These are phyloP conservation scores for Capromys pilorides DNA, from an alignment of 2,797 vertebrate genomes.

Conservation along the genomic window DNA sequence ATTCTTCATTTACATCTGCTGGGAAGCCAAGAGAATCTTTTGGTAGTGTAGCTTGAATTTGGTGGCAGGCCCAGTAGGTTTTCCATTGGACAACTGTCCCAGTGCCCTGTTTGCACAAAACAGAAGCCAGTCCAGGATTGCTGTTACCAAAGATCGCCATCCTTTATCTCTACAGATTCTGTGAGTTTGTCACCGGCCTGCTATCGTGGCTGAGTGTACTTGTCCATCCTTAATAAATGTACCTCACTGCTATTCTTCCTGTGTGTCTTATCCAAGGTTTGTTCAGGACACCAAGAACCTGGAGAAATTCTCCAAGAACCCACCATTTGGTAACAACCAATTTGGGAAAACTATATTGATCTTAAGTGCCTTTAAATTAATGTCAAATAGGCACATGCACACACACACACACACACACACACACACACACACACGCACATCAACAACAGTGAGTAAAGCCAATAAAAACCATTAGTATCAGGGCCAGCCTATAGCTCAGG, in stretches of 20 bases:
- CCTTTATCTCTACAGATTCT: too few relatives aligned
- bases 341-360: neutral
- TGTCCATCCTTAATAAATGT: neutral
- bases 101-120: neutral
- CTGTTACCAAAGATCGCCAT: too few relatives aligned
- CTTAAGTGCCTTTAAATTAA: conserved; percentile 2
- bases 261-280: neutral
- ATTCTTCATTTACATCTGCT: neutral
- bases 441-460: neutral
- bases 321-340: neutral
- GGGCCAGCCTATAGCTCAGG: too few relatives aligned
- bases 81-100: neutral
- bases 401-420: neutral
- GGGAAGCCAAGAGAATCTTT: neutral
- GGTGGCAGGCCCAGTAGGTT: neutral
- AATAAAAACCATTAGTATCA: neutral
- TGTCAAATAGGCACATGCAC: neutral
- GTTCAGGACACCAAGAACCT: neutral
- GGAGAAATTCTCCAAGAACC: neutral
- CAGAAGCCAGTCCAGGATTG: too few relatives aligned
- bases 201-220: neutral
- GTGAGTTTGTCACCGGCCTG: too few relatives aligned
- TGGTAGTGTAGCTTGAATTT: neutral
- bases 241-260: neutral
- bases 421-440: neutral